phyloP scores from a whole-genome alignment of 2,113 vertebrate genomes.

The Neomonachus schauinslandi region DNA sequence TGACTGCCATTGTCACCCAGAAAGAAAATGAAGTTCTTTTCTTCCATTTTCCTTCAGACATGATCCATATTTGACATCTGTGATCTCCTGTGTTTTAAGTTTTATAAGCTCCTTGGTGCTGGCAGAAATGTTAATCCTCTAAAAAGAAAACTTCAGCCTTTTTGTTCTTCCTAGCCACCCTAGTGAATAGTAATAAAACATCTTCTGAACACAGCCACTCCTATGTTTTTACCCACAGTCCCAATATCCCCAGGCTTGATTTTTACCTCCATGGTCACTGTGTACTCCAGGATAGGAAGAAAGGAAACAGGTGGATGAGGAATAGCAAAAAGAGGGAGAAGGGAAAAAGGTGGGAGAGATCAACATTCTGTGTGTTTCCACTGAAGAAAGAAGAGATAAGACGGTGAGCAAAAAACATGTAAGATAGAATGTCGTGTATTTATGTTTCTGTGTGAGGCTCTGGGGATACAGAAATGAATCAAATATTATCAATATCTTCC shows the following conservation, averaged over 20 bases:
- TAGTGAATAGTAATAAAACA: background rate
- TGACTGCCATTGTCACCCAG: conserved; percentile 76
- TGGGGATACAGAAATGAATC: background rate
- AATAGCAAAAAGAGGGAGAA: background rate
- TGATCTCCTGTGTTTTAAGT: conserved; percentile 58
- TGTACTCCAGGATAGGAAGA: background rate
- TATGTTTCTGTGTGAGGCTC: background rate
- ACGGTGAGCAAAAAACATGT: background rate
- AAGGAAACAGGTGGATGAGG: background rate
- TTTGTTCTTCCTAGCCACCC: background rate
- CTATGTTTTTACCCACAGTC: background rate
- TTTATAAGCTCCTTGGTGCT: conserved; percentile 72
- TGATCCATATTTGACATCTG: conserved; percentile 47
- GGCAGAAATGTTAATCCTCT: conserved; percentile 82
- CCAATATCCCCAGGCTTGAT: background rate
- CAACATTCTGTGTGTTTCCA: background rate
- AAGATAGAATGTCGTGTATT: background rate
- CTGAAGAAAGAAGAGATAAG: background rate
- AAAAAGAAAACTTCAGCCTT: conserved; percentile 67
- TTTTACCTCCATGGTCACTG: background rate
- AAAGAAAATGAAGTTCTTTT: conserved; percentile 57
- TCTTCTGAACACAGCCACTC: background rate
- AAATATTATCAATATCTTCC: background rate
- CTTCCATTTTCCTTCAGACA: conserved; percentile 49
- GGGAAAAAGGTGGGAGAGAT: background rate